Base-by-base conservation (phyloP, 2,888 invertebrate species). In the Morpho helenor region DNA sequence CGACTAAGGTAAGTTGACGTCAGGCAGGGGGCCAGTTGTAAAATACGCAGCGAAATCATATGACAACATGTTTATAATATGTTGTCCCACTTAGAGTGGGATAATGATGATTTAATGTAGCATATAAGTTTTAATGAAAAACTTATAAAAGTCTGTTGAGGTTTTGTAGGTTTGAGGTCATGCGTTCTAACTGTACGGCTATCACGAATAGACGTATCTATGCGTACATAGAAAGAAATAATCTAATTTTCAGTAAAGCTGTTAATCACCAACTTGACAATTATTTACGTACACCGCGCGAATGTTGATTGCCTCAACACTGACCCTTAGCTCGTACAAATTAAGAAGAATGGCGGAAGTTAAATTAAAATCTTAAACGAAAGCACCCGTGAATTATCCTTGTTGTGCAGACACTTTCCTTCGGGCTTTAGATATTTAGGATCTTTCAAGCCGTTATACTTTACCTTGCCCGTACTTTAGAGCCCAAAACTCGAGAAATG, bases 321-420 rank as follows among this genome's bases (percentile, higher is more conserved):
- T 57, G 53, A 48, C 51, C 55, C 59, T 68, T 68, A 72, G 16
- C 66, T 77, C 76, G 79, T 76, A 82, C 85, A 87, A 88, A 89
- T 89, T 85, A 87, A 87, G 86, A 88, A 82, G 75, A 85, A 88
- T 86, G 84, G 81, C 67, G 68, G 56, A 88, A 88, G 80, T 88
- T 88, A 87, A 88, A 88, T 88, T 88, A 88, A 88, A 88, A 87
- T 81, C 84, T 84, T 80, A 75, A 75, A 69, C 67, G 71, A 67
- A 67, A 57, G 22, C 56, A 57, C 45, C 54, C 63, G 68, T 65
- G 73, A 80, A 85, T 87, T 87, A 87, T 82, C 81, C 76, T 70
- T 80, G 81, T 87, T 86, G 76, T 83, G 72, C 77, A 62, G 62
- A 57, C 50, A 63, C 56, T 61, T 64, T 57, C 23, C 16, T 59